Percentiles rank a stretch among this genome's conserved stretches.
Conservation (phyloP, 2,113 vertebrate genomes). For the Chionomys nivalis region DNA sequence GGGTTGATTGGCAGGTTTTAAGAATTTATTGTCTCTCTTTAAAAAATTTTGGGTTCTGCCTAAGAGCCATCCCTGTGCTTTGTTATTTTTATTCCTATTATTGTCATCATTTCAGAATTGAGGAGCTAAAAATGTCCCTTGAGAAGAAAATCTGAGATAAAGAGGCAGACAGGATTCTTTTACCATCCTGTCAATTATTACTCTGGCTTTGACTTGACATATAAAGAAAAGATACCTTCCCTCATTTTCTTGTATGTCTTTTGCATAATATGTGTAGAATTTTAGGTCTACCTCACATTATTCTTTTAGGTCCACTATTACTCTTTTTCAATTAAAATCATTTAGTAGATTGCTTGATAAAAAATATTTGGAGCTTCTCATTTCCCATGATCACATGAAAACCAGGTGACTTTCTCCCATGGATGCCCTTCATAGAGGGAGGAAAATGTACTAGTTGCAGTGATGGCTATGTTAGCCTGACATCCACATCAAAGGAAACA, state of each 20-base stretch:
- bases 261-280: slow-evolving; percentile 17
- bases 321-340: slow-evolving; percentile 41
- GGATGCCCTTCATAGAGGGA: slow-evolving; percentile 27
- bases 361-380: slow-evolving; percentile 8
- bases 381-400: slow-evolving; percentile 27
- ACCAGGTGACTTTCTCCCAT: not conserved
- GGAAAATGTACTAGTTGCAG: not conserved
- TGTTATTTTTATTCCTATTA: slow-evolving; percentile 55
- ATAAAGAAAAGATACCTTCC: not conserved
- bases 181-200: slow-evolving; percentile 11
- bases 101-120: slow-evolving; percentile 51
- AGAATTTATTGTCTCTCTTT: slow-evolving; percentile 49
- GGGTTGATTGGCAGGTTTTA: not conserved
- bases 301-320: not conserved
- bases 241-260: not conserved
- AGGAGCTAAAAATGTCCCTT: slow-evolving; percentile 37
- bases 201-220: slow-evolving; percentile 16
- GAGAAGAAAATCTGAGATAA: slow-evolving; percentile 49
- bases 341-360: not conserved
- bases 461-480: slow-evolving; percentile 50
- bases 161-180: slow-evolving; percentile 47
- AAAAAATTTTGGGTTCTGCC: slow-evolving; percentile 58
- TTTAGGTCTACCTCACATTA: slow-evolving; percentile 29
- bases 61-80: not conserved
- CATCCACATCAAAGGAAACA: slow-evolving; percentile 64